Conservation (phyloP, 1,140 invertebrate species). For the Luehdorfia chinensis region DNA sequence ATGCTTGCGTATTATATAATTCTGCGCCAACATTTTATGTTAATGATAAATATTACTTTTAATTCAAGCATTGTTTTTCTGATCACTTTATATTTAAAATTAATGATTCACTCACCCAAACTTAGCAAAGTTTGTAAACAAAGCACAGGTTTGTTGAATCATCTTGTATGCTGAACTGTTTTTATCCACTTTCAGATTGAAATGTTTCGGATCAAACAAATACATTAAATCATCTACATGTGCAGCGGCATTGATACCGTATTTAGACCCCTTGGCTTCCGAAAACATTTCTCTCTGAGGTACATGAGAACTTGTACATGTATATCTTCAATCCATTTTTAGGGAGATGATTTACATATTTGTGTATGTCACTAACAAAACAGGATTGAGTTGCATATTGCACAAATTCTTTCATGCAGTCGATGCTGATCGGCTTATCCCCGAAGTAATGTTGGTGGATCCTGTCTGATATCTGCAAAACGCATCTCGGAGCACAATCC, state of each 20-base stretch:
- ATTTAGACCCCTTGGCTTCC: slow-evolving; percentile 5
- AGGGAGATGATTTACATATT: background rate
- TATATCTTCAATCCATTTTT: background rate
- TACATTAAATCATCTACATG: slow-evolving; percentile 14
- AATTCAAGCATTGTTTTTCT: no score
- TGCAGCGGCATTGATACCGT: slow-evolving; percentile 4
- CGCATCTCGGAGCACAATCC: slow-evolving; percentile 24
- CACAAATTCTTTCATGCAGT: background rate
- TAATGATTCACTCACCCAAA: slow-evolving; percentile 73
- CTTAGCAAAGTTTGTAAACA: slow-evolving; percentile 18
- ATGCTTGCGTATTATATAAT: no score
- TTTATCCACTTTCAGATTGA: background rate
- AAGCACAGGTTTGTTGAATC: slow-evolving; percentile 7
- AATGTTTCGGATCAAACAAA: background rate
- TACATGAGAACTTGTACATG: slow-evolving; percentile 15
- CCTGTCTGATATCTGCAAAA: slow-evolving; percentile 42
- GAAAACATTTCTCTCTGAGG: slow-evolving; percentile 8
- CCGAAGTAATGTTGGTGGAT: slow-evolving; percentile 73
- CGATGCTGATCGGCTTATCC: slow-evolving; percentile 31
- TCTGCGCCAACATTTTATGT: no score
- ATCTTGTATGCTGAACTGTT: slow-evolving; percentile 2
- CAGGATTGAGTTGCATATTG: background rate
- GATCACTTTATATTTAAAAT: no score
- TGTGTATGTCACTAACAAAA: background rate
- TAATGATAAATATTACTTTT: no score